A percentile compares a stretch with the other conserved stretches of the same genome.
Conservation (phyloP, 2,888 invertebrate genomes). For the Volucella inflata region DNA sequence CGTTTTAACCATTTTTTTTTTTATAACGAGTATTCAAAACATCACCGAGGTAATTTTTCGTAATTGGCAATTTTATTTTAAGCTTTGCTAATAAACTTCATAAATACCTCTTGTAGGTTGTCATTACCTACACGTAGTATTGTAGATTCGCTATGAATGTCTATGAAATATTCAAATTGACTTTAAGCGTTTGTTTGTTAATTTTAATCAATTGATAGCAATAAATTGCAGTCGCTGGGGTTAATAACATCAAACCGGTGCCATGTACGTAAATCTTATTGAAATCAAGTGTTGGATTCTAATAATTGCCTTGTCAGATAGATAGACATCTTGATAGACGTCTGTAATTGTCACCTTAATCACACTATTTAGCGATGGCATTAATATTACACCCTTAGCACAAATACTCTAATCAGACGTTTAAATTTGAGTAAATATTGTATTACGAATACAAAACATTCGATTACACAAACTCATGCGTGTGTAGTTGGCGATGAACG, state of each 20-base stretch:
- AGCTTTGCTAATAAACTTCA: too few species aligned
- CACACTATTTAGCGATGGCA: background rate
- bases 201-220: conserved; percentile 20
- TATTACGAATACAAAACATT: background rate
- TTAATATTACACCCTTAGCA: background rate
- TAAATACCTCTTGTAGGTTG: background rate
- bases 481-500: too few species aligned
- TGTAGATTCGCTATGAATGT: too few species aligned
- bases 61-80: too few species aligned
- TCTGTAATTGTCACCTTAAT: background rate
- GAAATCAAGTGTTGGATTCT: conserved; percentile 17
- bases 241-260: background rate
- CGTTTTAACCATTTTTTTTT: too few species aligned
- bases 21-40: too few species aligned
- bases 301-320: conserved; percentile 37
- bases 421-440: background rate
- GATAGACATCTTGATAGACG: background rate
- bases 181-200: conserved; percentile 5
- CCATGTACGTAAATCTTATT: conserved; percentile 6
- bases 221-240: conserved; percentile 11
- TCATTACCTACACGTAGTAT: too few species aligned
- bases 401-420: background rate
- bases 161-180: background rate
- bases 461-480: too few species aligned
- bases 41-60: too few species aligned